A percentile compares a stretch with the other conserved stretches of the same genome.
Evolutionary conservation across 2,888 invertebrate species (phyloP).

Genomic region (Eristalis tenax): DNA sequence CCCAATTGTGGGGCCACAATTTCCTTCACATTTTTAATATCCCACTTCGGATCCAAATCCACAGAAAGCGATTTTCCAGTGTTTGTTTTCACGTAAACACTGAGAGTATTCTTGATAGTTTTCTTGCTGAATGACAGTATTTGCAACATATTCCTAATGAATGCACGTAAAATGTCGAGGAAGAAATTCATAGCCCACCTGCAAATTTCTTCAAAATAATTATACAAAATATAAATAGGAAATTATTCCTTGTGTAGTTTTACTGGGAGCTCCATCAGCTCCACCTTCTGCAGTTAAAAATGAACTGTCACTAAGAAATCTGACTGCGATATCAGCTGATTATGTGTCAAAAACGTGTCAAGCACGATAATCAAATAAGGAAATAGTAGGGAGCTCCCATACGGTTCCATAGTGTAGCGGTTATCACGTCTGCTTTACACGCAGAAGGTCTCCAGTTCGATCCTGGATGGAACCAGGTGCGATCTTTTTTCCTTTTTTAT

Average conservation of each 20-base stretch:
- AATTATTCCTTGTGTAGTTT: constrained; percentile 17
- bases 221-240: constrained; percentile 44
- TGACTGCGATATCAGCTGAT: constrained; percentile 25
- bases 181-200: constrained; percentile 83
- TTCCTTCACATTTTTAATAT: constrained; percentile 88
- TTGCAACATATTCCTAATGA: constrained; percentile 85
- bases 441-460: constrained; percentile 82
- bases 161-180: constrained; percentile 82
- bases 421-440: constrained; percentile 82
- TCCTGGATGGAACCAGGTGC: constrained; percentile 81
- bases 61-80: constrained; percentile 85
- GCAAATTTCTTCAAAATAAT: constrained; percentile 13
- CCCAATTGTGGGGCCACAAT: constrained; percentile 87
- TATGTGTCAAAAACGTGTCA: neutral
- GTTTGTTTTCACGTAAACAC: constrained; percentile 87
- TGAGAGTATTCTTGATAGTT: constrained; percentile 84
- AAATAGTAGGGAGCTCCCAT: too few relatives aligned
- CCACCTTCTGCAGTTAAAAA: constrained; percentile 13
- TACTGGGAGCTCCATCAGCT: constrained; percentile 17
- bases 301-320: constrained; percentile 5
- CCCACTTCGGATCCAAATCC: constrained; percentile 88
- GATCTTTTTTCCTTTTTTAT: constrained; percentile 39
- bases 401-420: constrained; percentile 82
- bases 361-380: too few relatives aligned
- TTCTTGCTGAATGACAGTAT: constrained; percentile 85